phyloP scores from a whole-genome alignment of 2,113 vertebrate species.

The Nycticryphes semicollaris region DNA sequence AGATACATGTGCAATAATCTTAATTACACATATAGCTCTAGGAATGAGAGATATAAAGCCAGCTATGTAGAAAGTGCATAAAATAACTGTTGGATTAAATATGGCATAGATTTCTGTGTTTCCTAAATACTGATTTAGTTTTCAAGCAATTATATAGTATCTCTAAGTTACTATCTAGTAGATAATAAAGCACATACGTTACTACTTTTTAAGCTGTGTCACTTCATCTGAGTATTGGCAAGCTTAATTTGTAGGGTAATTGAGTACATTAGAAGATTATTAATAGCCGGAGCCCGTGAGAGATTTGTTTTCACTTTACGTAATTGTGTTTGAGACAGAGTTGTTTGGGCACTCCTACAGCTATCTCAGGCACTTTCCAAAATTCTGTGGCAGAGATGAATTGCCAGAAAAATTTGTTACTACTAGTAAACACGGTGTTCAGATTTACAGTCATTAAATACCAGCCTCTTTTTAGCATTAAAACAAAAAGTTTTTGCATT shows the following conservation, averaged over 20 bases:
- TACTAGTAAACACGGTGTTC: not conserved
- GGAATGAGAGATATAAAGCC: not conserved
- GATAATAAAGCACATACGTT: not conserved
- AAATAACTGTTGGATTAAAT: not conserved
- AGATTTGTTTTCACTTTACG: not conserved
- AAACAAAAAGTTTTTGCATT: not conserved
- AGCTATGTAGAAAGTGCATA: not conserved
- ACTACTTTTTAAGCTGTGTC: not conserved
- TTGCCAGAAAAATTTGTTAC: not conserved
- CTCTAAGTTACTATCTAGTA: not conserved
- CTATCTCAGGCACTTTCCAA: not conserved
- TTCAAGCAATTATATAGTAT: not conserved
- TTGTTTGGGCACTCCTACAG: not conserved
- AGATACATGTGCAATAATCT: not conserved
- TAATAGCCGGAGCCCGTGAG: not conserved
- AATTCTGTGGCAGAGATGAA: slow-evolving; percentile 3
- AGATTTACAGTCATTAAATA: not conserved
- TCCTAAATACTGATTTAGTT: not conserved
- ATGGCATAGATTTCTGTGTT: not conserved
- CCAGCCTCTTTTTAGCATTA: not conserved
- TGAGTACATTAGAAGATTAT: not conserved
- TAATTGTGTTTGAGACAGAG: not conserved
- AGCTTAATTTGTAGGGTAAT: not conserved
- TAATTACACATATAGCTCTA: not conserved
- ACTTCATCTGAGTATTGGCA: not conserved